These are phyloP conservation scores for Sinella curviseta DNA, from an alignment of 1,140 invertebrate genomes.

Conservation along the genomic window DNA sequence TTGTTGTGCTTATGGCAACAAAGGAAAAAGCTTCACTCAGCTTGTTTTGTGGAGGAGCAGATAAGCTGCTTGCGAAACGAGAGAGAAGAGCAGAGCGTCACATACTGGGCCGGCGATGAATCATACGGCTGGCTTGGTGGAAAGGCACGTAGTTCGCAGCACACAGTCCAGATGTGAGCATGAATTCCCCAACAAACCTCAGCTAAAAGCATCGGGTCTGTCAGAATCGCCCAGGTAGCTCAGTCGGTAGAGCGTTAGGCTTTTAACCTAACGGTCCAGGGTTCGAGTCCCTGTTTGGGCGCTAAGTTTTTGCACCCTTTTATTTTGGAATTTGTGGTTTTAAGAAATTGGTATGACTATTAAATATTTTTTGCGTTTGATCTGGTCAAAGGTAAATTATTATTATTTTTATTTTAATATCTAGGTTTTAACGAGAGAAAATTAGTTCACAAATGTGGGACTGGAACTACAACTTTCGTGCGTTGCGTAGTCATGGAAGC, in stretches of 20 bases:
- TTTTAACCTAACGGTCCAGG: neutral
- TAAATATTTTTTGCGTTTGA: too few species aligned
- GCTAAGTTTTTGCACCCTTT: neutral
- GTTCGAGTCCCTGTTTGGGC: neutral
- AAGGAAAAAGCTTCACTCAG: neutral
- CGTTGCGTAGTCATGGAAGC: too few species aligned
- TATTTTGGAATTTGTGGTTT: too few species aligned
- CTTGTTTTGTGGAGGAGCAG: neutral
- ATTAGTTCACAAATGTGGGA: too few species aligned
- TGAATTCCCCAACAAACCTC: neutral
- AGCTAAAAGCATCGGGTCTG: neutral
- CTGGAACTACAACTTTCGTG: too few species aligned
- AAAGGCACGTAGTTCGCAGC: neutral
- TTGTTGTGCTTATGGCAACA: neutral
- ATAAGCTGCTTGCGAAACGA: neutral
- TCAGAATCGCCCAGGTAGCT: neutral
- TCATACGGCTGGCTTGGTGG: neutral
- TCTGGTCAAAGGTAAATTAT: too few species aligned
- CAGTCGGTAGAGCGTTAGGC: neutral
- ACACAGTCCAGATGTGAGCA: neutral
- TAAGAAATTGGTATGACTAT: too few species aligned
- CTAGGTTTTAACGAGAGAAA: too few species aligned
- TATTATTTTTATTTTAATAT: too few species aligned
- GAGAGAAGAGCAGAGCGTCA: too few species aligned
- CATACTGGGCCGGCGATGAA: neutral